Evolutionary conservation across 1,140 invertebrate genomes (phyloP).

Genomic region (Penaeus indicus): DNA sequence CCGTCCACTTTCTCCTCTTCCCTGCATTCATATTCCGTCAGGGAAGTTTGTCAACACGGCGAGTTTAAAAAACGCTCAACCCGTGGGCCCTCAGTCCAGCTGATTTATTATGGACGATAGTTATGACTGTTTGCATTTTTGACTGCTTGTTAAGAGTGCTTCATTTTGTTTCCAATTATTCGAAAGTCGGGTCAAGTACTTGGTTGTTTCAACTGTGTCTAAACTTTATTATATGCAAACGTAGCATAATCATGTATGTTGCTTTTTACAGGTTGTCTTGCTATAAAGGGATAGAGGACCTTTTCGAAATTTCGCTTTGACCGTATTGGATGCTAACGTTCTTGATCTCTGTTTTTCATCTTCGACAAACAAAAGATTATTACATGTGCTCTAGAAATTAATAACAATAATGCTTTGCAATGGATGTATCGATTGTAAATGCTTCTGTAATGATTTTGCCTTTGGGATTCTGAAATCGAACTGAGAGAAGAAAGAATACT

Average conservation of each 20-base stretch:
- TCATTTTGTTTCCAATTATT: conserved; percentile 58
- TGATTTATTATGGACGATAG: conserved; percentile 31
- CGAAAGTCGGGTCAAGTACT: conserved; percentile 50
- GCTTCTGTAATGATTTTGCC: no score
- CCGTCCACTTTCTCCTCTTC: conserved; percentile 22
- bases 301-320: no score
- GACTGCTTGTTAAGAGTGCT: conserved; percentile 32
- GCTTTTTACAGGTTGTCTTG: background rate
- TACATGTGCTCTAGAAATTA: no score
- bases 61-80: background rate
- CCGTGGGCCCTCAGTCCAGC: background rate
- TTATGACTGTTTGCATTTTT: conserved; percentile 45
- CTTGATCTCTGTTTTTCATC: no score
- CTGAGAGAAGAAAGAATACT: no score
- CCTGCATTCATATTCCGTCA: background rate
- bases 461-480: no score
- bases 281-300: no score
- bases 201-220: background rate
- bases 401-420: no score
- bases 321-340: no score
- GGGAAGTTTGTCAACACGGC: background rate
- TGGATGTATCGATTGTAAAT: no score
- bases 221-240: conserved; percentile 59
- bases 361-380: no score
- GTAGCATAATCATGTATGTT: conserved; percentile 39